These are phyloP conservation scores for Carcharodon carcharias DNA, from an alignment of 2,797 vertebrate genomes.

Conservation along the genomic window DNA sequence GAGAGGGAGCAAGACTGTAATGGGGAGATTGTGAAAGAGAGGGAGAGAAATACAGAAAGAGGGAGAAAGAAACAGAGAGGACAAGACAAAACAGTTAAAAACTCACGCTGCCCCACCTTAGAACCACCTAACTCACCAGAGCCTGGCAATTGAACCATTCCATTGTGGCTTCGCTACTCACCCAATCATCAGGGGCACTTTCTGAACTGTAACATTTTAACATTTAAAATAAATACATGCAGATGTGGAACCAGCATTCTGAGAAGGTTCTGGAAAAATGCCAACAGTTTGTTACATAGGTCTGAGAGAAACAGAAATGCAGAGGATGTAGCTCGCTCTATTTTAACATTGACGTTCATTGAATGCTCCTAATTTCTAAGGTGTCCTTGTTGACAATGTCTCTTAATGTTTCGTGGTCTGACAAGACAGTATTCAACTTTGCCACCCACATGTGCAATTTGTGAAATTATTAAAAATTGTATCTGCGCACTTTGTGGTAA, in stretches of 20 bases:
- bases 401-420: neutral
- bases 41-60: neutral
- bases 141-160: neutral
- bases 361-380: neutral
- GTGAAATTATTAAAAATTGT: neutral
- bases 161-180: neutral
- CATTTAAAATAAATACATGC: neutral
- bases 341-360: neutral
- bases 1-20: neutral
- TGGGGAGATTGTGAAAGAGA: neutral
- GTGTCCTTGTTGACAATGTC: neutral
- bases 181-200: neutral
- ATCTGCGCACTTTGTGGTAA: neutral
- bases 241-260: neutral
- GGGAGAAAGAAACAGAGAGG: neutral
- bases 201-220: neutral
- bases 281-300: neutral
- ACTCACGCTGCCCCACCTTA: neutral
- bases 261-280: neutral
- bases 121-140: neutral
- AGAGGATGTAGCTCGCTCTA: neutral
- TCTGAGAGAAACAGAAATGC: neutral
- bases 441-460: neutral
- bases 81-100: neutral
- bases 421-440: neutral